Conservation (phyloP, 1,140 invertebrate species). For the Hypothenemus hampei region DNA sequence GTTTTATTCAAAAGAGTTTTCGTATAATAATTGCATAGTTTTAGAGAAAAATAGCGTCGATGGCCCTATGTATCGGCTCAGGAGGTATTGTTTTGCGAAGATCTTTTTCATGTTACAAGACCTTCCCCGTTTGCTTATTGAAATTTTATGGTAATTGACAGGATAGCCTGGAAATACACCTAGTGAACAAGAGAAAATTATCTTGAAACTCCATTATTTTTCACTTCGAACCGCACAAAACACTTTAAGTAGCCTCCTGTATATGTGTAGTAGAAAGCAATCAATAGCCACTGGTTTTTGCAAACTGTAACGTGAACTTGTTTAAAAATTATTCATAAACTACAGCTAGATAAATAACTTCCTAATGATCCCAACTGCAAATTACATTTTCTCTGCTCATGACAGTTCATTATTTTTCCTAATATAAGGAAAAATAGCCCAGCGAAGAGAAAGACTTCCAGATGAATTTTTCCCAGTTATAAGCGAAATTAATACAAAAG, state of each 20-base stretch:
- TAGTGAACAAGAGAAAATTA: neutral
- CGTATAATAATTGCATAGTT: constrained; percentile 5
- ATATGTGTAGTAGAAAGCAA: neutral
- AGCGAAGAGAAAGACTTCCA: neutral
- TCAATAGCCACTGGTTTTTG: neutral
- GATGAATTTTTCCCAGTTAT: neutral
- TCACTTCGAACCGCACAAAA: neutral
- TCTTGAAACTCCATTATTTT: neutral
- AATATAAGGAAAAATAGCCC: neutral
- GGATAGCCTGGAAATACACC: neutral
- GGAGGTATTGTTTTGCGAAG: neutral
- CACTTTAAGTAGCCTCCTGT: neutral
- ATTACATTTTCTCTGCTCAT: neutral
- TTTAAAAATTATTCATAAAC: neutral
- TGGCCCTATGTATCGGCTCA: neutral
- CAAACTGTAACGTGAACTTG: neutral
- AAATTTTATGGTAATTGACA: constrained; percentile 1
- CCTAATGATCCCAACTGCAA: neutral
- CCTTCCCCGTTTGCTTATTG: constrained; percentile 4
- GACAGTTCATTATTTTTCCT: neutral
- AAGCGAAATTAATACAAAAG: neutral
- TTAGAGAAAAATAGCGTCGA: neutral
- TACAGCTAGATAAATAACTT: neutral
- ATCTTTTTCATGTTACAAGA: neutral
- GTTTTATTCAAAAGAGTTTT: constrained; percentile 1